These are phyloP conservation scores for Tetropium fuscum DNA, from an alignment of 2,888 invertebrate genomes.

Conservation along the genomic window DNA sequence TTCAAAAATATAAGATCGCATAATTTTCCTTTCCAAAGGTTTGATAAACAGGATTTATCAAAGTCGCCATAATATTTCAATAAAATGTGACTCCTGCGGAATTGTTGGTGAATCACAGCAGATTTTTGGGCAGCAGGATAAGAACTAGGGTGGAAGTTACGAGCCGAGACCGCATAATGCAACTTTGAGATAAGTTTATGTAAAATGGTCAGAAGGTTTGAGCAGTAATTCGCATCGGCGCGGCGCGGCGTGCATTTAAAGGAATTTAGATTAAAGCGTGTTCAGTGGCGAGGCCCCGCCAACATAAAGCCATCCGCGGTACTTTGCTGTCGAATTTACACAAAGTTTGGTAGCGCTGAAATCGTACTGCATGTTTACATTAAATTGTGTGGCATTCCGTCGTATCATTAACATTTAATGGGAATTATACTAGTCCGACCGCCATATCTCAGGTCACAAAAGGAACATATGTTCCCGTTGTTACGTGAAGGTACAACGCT, in stretches of 20 bases:
- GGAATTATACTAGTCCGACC: constrained; percentile 60
- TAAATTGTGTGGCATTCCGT: constrained; percentile 64
- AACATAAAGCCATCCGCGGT: constrained; percentile 54
- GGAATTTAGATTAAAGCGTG: constrained; percentile 58
- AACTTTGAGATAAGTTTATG: constrained; percentile 17
- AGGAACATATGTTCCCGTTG: constrained; percentile 64
- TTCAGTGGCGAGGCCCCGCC: constrained; percentile 44
- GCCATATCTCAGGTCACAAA: constrained; percentile 62
- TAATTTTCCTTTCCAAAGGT: too few relatives aligned
- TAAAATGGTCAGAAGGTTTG: constrained; percentile 23
- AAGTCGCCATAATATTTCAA: too few relatives aligned
- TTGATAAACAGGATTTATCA: too few relatives aligned
- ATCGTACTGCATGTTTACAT: constrained; percentile 61
- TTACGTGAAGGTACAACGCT: constrained; percentile 55
- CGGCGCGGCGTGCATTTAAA: constrained; percentile 39
- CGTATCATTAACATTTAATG: constrained; percentile 66
- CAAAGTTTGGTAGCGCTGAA: constrained; percentile 59
- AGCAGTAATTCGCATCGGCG: constrained; percentile 43
- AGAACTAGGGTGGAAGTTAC: constrained; percentile 1
- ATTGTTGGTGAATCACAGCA: constrained; percentile 17
- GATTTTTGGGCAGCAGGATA: constrained; percentile 10
- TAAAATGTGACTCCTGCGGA: constrained; percentile 6
- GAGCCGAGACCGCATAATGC: not conserved
- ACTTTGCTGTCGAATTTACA: constrained; percentile 61
- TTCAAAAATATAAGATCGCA: too few relatives aligned